phyloP scores from a whole-genome alignment of 2,797 vertebrate genomes.

The Chelonia mydas region DNA sequence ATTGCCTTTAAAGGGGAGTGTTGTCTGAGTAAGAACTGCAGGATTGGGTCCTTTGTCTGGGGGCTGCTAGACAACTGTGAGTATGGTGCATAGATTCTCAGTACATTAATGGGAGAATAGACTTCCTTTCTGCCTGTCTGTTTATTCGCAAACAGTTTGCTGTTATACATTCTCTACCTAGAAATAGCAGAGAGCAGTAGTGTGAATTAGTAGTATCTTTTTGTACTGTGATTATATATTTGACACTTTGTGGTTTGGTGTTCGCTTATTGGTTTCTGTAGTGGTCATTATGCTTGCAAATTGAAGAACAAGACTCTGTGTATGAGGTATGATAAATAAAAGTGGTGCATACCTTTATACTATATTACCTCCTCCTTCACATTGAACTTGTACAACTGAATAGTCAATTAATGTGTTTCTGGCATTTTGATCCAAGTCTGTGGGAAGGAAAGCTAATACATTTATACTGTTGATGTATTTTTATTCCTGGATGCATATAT shows the following conservation, averaged over 20 bases:
- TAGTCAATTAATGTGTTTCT: not conserved
- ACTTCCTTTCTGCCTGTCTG: conserved; percentile 47
- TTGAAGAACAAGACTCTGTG: conserved; percentile 56
- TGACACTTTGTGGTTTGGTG: conserved; percentile 68
- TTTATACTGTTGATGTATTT: conserved; percentile 40
- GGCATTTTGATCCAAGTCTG: not conserved
- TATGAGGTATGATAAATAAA: conserved; percentile 35
- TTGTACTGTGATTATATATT: conserved; percentile 43
- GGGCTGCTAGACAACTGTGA: conserved; percentile 68
- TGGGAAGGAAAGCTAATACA: not conserved
- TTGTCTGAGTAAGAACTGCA: conserved; percentile 43
- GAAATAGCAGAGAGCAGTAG: conserved; percentile 60
- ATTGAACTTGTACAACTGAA: conserved; percentile 1
- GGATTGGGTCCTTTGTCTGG: conserved; percentile 47
- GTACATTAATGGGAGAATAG: conserved; percentile 61
- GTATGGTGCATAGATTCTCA: conserved; percentile 62
- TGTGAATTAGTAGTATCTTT: conserved; percentile 66
- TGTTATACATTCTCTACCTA: conserved; percentile 26
- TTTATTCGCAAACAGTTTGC: conserved; percentile 59
- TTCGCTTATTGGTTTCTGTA: conserved; percentile 68
- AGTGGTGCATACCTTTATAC: conserved; percentile 39
- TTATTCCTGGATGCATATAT: conserved; percentile 9
- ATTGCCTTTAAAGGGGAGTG: not conserved
- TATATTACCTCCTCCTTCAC: conserved; percentile 4
- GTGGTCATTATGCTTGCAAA: conserved; percentile 28